Percentiles rank a stretch among this genome's conserved stretches.
These are phyloP conservation scores for Leptodactylus fallax DNA, from an alignment of 2,797 vertebrate genomes.

Conservation along the genomic window DNA sequence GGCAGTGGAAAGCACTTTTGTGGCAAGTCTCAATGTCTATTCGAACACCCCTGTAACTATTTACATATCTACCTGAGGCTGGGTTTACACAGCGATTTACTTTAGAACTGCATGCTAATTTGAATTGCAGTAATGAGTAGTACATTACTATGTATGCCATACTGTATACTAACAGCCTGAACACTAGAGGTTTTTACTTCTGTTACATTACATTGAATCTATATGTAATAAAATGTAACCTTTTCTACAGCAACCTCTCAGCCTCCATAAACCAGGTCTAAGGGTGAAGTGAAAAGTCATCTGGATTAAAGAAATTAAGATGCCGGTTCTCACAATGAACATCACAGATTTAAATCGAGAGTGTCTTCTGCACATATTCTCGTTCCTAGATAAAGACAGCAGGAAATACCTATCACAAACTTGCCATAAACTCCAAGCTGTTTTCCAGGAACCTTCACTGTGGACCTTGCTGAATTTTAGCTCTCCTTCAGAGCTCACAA, in stretches of 20 bases:
- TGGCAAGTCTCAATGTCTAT: too few species aligned
- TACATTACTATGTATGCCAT: too few species aligned
- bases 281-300: too few species aligned
- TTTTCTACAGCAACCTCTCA: not conserved
- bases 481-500: constrained; percentile 84
- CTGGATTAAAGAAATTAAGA: not conserved
- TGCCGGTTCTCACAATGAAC: constrained; percentile 75
- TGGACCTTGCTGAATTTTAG: constrained; percentile 86
- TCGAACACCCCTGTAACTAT: too few species aligned
- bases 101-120: too few species aligned
- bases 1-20: too few species aligned
- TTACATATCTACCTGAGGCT: too few species aligned
- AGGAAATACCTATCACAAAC: constrained; percentile 84
- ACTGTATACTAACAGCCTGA: too few species aligned
- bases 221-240: not conserved
- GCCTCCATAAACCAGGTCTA: not conserved
- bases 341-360: constrained; percentile 88
- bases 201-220: too few species aligned
- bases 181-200: too few species aligned
- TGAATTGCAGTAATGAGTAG: too few species aligned
- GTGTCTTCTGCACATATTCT: constrained; percentile 92
- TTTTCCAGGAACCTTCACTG: constrained; percentile 87
- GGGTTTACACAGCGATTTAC: too few species aligned
- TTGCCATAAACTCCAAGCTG: constrained; percentile 78
- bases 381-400: constrained; percentile 91